Conservation (phyloP, 2,113 vertebrate species). For the Phaetusa simplex region DNA sequence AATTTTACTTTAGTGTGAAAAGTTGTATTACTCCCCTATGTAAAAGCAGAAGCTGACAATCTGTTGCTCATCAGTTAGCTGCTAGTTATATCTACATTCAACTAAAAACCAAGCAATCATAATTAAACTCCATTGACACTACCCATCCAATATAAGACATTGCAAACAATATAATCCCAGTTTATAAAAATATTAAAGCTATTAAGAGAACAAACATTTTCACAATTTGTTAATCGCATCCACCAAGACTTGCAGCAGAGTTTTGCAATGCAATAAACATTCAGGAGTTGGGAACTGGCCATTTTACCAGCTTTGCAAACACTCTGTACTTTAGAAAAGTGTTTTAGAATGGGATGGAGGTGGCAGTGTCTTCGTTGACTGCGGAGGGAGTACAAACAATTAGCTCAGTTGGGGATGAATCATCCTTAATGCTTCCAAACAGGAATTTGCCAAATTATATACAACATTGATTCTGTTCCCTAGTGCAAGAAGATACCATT, state of each 20-base stretch:
- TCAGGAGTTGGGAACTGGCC: not conserved
- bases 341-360: not conserved
- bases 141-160: not conserved
- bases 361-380: not conserved
- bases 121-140: not conserved
- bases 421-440: slow-evolving; percentile 5
- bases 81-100: not conserved
- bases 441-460: slow-evolving; percentile 24
- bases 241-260: not conserved
- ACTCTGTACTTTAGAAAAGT: not conserved
- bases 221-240: not conserved
- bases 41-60: not conserved
- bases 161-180: not conserved
- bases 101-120: not conserved
- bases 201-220: not conserved
- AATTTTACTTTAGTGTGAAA: not conserved
- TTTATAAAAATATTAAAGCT: slow-evolving; percentile 7
- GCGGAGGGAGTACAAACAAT: not conserved
- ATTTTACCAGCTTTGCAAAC: not conserved
- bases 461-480: not conserved
- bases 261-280: not conserved
- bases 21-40: not conserved
- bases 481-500: not conserved
- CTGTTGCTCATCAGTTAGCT: not conserved
- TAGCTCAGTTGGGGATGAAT: not conserved